Base-by-base conservation (phyloP, 2,888 invertebrate genomes). In the Pseudococcus longispinus region DNA sequence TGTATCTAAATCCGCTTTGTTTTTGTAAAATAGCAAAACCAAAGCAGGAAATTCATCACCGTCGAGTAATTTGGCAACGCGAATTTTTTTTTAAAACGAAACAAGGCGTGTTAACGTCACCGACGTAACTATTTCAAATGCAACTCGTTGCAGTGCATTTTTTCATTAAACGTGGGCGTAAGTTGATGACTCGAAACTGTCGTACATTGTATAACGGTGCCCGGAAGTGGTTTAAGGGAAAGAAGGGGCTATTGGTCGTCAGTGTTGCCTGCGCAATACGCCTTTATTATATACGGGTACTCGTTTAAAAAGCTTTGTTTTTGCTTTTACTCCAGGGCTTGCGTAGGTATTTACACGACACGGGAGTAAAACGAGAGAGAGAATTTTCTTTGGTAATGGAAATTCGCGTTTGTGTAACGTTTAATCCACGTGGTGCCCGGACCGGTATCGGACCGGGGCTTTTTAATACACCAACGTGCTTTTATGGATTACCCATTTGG, bases 141-240 rank as follows among this genome's bases (percentile, higher is more conserved):
- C 70, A 70, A 29, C 70, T 1, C 0, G 70, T 26, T 70, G 70
- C 70, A 70, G 13, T 70, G 70, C 70, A 70, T 70, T 70, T 70
- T 70, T 70, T 70, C 65, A 70, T 29, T 23, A 20, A 4, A 29
- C 70, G 70, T 70, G 70, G 70, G 70, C 70, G 70, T 70, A 29
- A 4, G 70, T 29, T 70, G 70, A 60, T 23, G 60, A 60, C 8
- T 55, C 55, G n/a, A 55, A 5, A 55, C 55, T n/a, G 23, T 23
- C 20, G 23, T 9, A 23, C 23, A 13, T 23, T 60, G 15, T 60
- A 55, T 3, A 55, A 55, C 55, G 5, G 55, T n/a, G n/a, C n/a
- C 55, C 60, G 9, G 9, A 60, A 55, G 15, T 55, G 55, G 23
- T 6, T 60, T 55, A n/a, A 13, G 13, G 15, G 44, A 11, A 20